Conservation (phyloP, 2,888 invertebrate genomes). For the Nipponacmea schrenckii region DNA sequence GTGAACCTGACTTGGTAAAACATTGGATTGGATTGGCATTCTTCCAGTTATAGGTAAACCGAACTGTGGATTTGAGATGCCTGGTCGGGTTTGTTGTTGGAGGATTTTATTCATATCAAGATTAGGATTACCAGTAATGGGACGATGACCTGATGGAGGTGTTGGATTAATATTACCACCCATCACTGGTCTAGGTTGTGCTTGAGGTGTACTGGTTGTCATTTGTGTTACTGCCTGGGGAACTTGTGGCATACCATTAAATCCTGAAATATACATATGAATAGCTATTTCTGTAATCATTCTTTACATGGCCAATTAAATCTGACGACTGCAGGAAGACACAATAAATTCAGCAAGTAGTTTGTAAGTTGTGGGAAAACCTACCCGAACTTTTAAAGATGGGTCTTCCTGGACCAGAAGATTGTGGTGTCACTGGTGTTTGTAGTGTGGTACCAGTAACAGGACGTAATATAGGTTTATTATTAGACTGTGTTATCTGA, state of each 20-base stretch:
- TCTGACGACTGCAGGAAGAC: too few species aligned
- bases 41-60: slow-evolving; percentile 52
- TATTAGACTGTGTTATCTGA: background rate
- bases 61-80: slow-evolving; percentile 36
- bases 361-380: too few species aligned
- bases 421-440: slow-evolving; percentile 27
- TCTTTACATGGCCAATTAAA: too few species aligned
- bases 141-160: slow-evolving; percentile 1
- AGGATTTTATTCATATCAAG: slow-evolving; percentile 43
- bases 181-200: slow-evolving; percentile 6
- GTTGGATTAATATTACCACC: slow-evolving; percentile 4
- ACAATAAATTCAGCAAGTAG: too few species aligned
- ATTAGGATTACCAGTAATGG: slow-evolving; percentile 19
- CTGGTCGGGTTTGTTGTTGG: slow-evolving; percentile 33
- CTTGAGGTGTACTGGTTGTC: slow-evolving; percentile 20
- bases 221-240: background rate
- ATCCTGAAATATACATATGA: background rate
- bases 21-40: slow-evolving; percentile 43
- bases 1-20: slow-evolving; percentile 30
- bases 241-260: slow-evolving; percentile 10
- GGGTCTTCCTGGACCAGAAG: slow-evolving; percentile 44
- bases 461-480: background rate
- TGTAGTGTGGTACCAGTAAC: slow-evolving; percentile 21
- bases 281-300: too few species aligned
- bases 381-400: slow-evolving; percentile 54